Conservation (phyloP, 2,888 invertebrate species). For the Coelinius sp. region DNA sequence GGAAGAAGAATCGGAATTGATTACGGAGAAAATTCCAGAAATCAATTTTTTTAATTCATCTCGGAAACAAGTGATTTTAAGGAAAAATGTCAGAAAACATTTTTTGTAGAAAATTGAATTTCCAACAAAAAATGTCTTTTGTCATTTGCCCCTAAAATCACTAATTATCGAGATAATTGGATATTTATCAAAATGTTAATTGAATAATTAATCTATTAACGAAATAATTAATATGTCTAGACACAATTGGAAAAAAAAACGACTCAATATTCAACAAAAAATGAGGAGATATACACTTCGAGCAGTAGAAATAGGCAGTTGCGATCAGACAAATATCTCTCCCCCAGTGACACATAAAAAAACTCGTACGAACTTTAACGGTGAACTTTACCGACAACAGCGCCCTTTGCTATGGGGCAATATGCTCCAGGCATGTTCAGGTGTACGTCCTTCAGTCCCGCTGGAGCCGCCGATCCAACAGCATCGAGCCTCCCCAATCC, state of each 20-base stretch:
- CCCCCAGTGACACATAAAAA: not conserved
- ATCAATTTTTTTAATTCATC: not conserved
- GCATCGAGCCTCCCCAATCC: not conserved
- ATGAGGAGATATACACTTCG: not conserved
- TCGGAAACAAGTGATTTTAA: too few relatives aligned
- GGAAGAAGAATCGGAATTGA: not conserved
- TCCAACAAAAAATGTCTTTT: too few relatives aligned
- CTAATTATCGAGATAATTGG: too few relatives aligned
- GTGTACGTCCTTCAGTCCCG: conserved; percentile 2
- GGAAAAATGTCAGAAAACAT: too few relatives aligned
- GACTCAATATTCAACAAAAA: not conserved
- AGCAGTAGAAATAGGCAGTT: not conserved
- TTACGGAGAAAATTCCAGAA: not conserved
- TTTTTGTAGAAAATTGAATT: too few relatives aligned
- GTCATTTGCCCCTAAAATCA: too few relatives aligned
- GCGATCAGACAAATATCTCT: not conserved
- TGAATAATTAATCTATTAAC: too few relatives aligned
- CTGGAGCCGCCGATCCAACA: conserved; percentile 12
- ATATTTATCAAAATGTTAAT: too few relatives aligned
- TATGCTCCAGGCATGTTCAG: conserved; percentile 16
- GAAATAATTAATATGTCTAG: too few relatives aligned
- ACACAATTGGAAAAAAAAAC: not conserved
- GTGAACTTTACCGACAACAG: conserved; percentile 18
- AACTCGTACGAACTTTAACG: not conserved
- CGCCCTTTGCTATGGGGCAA: conserved; percentile 12